Evolutionary conservation across 2,113 vertebrate species (phyloP), one percentile per base, ranked within the genome.

Genomic region (Chlamydotis undulata): DNA sequence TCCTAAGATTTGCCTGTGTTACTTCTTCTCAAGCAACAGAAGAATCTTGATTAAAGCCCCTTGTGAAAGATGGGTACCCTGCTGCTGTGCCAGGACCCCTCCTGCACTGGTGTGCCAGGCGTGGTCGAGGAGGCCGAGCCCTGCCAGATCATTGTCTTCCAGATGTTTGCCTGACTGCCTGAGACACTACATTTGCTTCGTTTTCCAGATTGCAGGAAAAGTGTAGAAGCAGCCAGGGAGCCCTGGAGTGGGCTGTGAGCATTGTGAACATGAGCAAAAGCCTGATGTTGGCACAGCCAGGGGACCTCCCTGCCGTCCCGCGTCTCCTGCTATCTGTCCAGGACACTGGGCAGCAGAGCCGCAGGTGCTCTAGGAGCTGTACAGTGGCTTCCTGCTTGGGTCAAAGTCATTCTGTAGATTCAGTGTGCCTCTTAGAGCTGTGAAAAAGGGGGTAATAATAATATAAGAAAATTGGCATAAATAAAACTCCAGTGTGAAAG

Each of bases 171-270:
- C 26, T 70, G 52, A 14, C 31, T 57, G 37, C 68, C 63, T 55
- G 49, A 50, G 35, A 41, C 23, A 24, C 56, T 79, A 2, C 1
- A 2, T 65, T 90, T 79, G 35, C 18, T 23, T 33, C 3, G 4
- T 64, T 91, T 91, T 64, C 53, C 45, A 68, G 68, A 14, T 64
- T 83, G 22, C 26, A 87, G 53, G n/a, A 31, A 29, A n/a, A 79
- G 14, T 0, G 0, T 25, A 39, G 39, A 45, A 50, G 28, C 39
- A 41, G 45, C 57, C 65, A 57, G 61, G 33, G 57, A 9, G n/a
- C 75, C 60, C 43, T 75, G n/a, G 53, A 65, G 31, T 65, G 70
- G 74, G n/a, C 31, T 82, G 31, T 0, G 1, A 39, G 23, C 31
- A 18, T 71, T 3, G 1, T 19, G 59, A 73, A 14, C 4, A 1